These are phyloP conservation scores for Colinus virginianus DNA, from an alignment of 2,113 vertebrate species.

Conservation along the genomic window DNA sequence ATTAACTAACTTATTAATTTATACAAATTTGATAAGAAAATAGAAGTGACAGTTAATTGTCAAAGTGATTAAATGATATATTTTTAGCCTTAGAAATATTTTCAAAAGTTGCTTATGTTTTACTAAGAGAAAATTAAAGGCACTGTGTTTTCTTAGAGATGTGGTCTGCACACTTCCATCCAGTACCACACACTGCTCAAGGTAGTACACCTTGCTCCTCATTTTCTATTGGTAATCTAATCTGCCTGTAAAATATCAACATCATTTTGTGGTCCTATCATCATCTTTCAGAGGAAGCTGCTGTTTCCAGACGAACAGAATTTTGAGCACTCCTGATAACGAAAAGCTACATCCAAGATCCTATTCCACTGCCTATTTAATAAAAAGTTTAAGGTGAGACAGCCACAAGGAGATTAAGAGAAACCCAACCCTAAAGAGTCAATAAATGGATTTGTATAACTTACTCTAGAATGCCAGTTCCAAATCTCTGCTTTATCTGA, in stretches of 20 bases:
- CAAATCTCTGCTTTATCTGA: background rate
- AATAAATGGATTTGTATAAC: constrained; percentile 13
- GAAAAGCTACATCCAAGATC: background rate
- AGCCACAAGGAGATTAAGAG: background rate
- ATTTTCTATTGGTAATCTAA: background rate
- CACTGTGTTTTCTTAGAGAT: background rate
- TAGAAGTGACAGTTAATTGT: background rate
- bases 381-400: background rate
- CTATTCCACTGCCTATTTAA: background rate
- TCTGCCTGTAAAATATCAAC: background rate
- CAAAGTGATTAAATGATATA: background rate
- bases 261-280: background rate
- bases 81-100: background rate
- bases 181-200: background rate
- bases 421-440: background rate
- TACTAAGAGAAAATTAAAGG: background rate
- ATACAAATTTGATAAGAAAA: background rate
- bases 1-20: background rate
- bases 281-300: background rate
- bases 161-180: background rate
- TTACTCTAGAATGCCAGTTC: background rate
- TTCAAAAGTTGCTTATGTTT: background rate
- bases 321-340: background rate
- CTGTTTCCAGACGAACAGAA: background rate
- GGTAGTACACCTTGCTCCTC: background rate